Percentiles rank a stretch among this genome's conserved stretches.
Evolutionary conservation across 1,140 invertebrate species (phyloP).

Genomic region (Drosophila burlai): DNA sequence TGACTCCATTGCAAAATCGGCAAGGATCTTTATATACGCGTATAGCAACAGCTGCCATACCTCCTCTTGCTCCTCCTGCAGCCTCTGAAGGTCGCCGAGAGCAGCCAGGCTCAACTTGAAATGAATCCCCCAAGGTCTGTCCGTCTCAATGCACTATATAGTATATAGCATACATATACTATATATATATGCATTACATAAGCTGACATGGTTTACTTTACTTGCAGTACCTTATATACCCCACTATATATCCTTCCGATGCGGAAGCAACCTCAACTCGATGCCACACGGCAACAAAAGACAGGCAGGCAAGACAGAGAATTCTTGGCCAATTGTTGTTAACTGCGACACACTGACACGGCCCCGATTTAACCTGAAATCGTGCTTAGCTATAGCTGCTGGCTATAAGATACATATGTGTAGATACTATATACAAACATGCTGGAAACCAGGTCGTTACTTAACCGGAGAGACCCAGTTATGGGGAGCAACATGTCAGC

Average conservation of each 20-base stretch:
- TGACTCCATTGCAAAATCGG: constrained; percentile 19
- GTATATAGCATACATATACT: neutral
- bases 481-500: constrained; percentile 43
- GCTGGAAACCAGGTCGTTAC: constrained; percentile 77
- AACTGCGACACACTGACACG: constrained; percentile 74
- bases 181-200: constrained; percentile 12
- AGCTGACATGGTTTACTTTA: constrained; percentile 62
- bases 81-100: constrained; percentile 17
- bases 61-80: neutral
- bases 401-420: constrained; percentile 14
- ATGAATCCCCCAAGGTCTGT: constrained; percentile 34
- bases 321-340: constrained; percentile 55
- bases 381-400: constrained; percentile 12
- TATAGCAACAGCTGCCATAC: constrained; percentile 20
- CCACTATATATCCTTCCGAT: constrained; percentile 31
- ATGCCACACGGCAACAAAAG: constrained; percentile 16
- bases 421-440: constrained; percentile 10
- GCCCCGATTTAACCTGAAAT: constrained; percentile 63
- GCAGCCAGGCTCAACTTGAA: constrained; percentile 39
- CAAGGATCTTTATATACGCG: constrained; percentile 20
- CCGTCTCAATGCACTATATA: neutral
- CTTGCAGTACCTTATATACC: neutral
- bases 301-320: too few relatives aligned
- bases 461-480: constrained; percentile 64
- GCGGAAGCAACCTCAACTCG: constrained; percentile 27